Evolutionary conservation across 1,140 invertebrate species (phyloP), one percentile per base, ranked within the genome.

Genomic region (Leptestheria dahalacensis): DNA sequence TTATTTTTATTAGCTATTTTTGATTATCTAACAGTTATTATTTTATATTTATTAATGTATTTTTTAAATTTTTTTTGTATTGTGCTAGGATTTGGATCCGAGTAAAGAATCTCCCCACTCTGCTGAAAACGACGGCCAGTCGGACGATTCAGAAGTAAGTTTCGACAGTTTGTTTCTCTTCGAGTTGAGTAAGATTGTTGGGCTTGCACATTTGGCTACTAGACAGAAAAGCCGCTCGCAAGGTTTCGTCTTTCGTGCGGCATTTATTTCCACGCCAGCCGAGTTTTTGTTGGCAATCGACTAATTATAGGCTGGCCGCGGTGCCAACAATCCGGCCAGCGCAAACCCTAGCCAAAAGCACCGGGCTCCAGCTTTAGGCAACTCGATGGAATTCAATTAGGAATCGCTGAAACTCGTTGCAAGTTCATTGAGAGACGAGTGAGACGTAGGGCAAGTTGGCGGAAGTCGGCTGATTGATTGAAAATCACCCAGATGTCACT

Each of bases 141-240:
- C 58, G 48, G 48, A 15, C 24, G 58, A 60, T 60, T 33, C 48
- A 29, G 58, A 60, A 49, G 58, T 60, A 33, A 52, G 52, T 52
- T 18, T 12, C 52, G 52, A 26, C 20, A 4, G 12, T 15, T 41
- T 18, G 26, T n/a, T 33, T n/a, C 33, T 15, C 20, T 55, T 33
- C 21, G 33, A 29, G 33, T 25, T 12, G 53, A 55, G 26, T 29
- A n/a, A n/a, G n/a, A n/a, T n/a, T n/a, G n/a, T n/a, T n/a, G n/a
- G n/a, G n/a, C n/a, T n/a, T n/a, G n/a, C n/a, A n/a, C n/a, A n/a
- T n/a, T n/a, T n/a, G n/a, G n/a, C n/a, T n/a, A n/a, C n/a, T n/a
- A n/a, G n/a, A n/a, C n/a, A n/a, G n/a, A n/a, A n/a, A n/a, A n/a
- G n/a, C n/a, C n/a, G n/a, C n/a, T n/a, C n/a, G n/a, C n/a, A n/a